These are phyloP conservation scores for Thymelicus sylvestris DNA, from an alignment of 2,888 invertebrate species.

Conservation along the genomic window DNA sequence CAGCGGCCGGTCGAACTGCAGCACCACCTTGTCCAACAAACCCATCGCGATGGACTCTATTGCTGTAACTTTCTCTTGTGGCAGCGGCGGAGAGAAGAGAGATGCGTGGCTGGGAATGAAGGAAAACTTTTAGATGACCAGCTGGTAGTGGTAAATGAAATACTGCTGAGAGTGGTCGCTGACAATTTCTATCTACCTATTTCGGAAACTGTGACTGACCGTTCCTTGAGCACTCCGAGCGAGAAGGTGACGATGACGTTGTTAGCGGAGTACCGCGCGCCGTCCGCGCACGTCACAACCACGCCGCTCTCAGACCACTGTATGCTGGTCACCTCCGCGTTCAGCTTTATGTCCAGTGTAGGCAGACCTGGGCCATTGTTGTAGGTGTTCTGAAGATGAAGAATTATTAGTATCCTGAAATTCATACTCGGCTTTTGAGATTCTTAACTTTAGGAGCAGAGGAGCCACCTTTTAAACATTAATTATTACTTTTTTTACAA, in stretches of 20 bases:
- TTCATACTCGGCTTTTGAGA: no score
- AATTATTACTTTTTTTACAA: no score
- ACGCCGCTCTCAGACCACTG: conserved; percentile 59
- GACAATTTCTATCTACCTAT: no score
- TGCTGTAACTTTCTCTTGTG: conserved; percentile 76
- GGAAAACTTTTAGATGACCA: neutral
- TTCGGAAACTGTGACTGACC: conserved; percentile 49
- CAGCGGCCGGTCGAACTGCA: conserved; percentile 86
- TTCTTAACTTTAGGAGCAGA: no score
- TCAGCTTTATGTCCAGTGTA: conserved; percentile 57
- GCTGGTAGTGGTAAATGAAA: no score
- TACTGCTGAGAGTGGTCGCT: no score
- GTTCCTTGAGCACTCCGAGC: conserved; percentile 88
- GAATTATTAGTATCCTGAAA: neutral
- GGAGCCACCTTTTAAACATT: no score
- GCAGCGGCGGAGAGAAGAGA: conserved; percentile 83
- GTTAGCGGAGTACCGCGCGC: conserved; percentile 80
- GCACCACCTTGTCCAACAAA: conserved; percentile 86
- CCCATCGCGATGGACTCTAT: conserved; percentile 86
- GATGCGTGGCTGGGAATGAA: conserved; percentile 57
- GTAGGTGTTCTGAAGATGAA: conserved; percentile 62
- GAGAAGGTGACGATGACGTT: conserved; percentile 88
- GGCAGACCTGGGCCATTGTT: conserved; percentile 64
- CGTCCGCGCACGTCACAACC: conserved; percentile 78
- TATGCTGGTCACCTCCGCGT: conserved; percentile 61